Base-by-base conservation (phyloP, 1,140 invertebrate species). In the Phocides pigmalion region DNA sequence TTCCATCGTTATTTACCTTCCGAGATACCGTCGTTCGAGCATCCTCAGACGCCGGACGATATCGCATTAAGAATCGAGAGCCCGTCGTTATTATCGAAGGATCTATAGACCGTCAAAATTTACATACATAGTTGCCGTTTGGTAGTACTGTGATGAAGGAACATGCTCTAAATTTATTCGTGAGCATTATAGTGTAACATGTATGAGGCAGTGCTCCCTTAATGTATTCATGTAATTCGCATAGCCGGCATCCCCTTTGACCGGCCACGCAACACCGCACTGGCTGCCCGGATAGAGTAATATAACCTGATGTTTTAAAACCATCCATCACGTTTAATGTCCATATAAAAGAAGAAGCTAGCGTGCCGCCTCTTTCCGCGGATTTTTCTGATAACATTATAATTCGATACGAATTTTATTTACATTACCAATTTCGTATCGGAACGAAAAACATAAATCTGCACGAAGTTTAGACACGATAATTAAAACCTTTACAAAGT, bases 191-290 rank as follows among this genome's bases (percentile, higher is more conserved):
- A 86, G 76, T 87, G 82, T 87, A 84, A 87, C 85, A 86, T 87
- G 79, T 87, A 89, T 78, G 81, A 82, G 83, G 79, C 79, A 81
- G 68, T 84, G 72, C 80, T 87, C 79, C 83, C 86, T 85, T 91
- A 91, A 91, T 89, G 83, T 89, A 91, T 91, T 91, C 89, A 91
- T 89, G 87, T 91, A 91, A 91, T 89, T 89, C 89, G 83, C 87
- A 87, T 89, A 84, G 79, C 85, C 79, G 85, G 82, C 83, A 87
- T 91, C 87, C 87, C 89, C 87, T 91, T 91, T 91, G 89, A 91
- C 89, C 84, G 82, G 85, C 87, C 86, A 90, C 89, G 89, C 89
- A 90, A 87, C 84, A 76, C 82, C 86, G 82, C 79, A 83, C 79
- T 75, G 82, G 69, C 82, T 66, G 75, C 77, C 79, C 73, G 84